A percentile compares a stretch with the other conserved stretches of the same genome.
Evolutionary conservation across 1,140 invertebrate species (phyloP).

Genomic region (Caenorhabditis elegans): DNA sequence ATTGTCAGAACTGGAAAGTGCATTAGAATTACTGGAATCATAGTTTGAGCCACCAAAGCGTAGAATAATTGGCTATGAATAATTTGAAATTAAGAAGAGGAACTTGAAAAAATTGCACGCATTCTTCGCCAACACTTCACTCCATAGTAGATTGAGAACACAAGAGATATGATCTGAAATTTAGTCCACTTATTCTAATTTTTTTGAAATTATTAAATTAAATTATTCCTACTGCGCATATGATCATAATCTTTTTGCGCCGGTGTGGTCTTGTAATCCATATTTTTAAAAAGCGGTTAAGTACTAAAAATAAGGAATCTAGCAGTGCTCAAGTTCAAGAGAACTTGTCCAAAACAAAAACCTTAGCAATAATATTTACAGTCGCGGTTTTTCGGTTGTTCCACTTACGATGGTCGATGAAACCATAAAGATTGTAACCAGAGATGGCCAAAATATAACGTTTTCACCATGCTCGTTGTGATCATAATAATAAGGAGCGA

Average conservation of each 20-base stretch:
- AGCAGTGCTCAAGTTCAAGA: too few species aligned
- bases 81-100: background rate
- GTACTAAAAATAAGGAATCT: too few species aligned
- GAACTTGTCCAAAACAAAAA: too few species aligned
- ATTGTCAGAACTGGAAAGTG: background rate
- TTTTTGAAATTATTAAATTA: too few species aligned
- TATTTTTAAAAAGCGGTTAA: too few species aligned
- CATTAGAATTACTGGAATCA: slow-evolving; percentile 3
- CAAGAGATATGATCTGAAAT: background rate
- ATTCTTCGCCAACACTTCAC: background rate
- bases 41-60: background rate
- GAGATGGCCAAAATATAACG: background rate
- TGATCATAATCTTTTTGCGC: too few species aligned
- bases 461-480: background rate
- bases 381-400: too few species aligned
- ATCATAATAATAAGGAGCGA: background rate
- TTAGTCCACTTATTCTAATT: too few species aligned
- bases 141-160: background rate
- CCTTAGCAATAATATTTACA: too few species aligned
- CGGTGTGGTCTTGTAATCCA: too few species aligned
- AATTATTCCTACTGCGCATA: too few species aligned
- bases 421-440: background rate
- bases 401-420: background rate
- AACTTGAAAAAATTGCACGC: background rate
- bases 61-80: background rate